Evolutionary conservation across 2,797 vertebrate genomes (phyloP), one percentile per base, ranked within the genome.

Genomic region (Sebastes cheni): DNA sequence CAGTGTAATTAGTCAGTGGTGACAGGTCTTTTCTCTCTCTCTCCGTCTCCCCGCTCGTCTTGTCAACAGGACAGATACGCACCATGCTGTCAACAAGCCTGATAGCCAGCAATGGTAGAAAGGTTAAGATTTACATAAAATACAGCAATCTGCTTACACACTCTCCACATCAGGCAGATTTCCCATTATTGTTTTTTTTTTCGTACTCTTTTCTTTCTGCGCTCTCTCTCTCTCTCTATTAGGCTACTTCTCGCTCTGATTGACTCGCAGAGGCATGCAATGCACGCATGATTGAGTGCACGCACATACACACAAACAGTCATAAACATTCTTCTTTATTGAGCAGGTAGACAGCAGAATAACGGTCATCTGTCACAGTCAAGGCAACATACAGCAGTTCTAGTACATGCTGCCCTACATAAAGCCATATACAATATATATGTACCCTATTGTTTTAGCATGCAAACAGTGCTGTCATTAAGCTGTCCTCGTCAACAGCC

Each of bases 81-180:
- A 69, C 81, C 88, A 67, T 74, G 81, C 89, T 91, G 93, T 94
- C 93, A 90, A 92, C 92, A 91, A 88, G 86, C 86, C 86, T 88
- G 91, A 93, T 88, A 91, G 91, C 89, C 90, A 84, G 86, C 84
- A 72, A 83, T 84, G 84, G 64, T 29, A 16, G 78, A 94, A 94
- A 94, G 91, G 93, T 94, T 87, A 92, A 73, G 73, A 94, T 94
- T 93, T 94, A 91, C 93, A 94, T 94, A 91, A 92, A 91, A 91
- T 91, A 90, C 74, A 89, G 81, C 87, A 90, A 91, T 91, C 89
- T 88, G 88, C 89, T 86, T 79, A 85, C 85, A 90, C 82, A 85
- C 83, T 76, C 86, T 81, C 75, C 71, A 81, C 86, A 85, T 83
- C 80, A 83, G 72, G 80, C 83, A 84, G 46, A 83, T 80, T 87